phyloP scores from a whole-genome alignment of 2,113 vertebrate species.

The Cyanocitta stelleri region DNA sequence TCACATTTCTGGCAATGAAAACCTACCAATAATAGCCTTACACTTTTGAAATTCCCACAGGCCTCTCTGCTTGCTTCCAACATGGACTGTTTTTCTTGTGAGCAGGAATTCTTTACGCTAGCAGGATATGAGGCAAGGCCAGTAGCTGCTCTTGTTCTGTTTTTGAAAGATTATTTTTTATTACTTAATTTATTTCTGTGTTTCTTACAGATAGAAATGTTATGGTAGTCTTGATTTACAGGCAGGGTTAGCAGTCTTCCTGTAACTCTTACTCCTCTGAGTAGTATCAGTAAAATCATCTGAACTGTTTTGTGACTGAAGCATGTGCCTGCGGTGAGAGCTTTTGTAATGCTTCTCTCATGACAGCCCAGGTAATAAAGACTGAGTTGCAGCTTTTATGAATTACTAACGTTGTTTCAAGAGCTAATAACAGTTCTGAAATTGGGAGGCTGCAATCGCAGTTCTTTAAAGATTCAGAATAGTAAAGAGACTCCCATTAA shows the following conservation, averaged over 20 bases:
- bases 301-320: not conserved
- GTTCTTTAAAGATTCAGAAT: not conserved
- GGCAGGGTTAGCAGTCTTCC: not conserved
- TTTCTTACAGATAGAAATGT: slow-evolving; percentile 18
- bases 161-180: slow-evolving; percentile 46
- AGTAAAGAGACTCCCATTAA: not conserved
- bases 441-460: not conserved
- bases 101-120: not conserved
- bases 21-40: slow-evolving; percentile 43
- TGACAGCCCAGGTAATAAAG: slow-evolving; percentile 16
- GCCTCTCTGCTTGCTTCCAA: slow-evolving; percentile 41
- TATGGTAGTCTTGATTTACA: slow-evolving; percentile 27
- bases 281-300: not conserved
- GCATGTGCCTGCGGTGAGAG: not conserved
- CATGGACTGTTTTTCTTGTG: slow-evolving; percentile 26
- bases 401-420: not conserved
- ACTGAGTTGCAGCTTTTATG: not conserved
- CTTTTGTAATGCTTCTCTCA: not conserved
- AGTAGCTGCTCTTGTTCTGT: slow-evolving; percentile 34
- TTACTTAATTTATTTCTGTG: slow-evolving; percentile 48
- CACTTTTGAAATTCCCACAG: slow-evolving; percentile 49
- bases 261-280: not conserved
- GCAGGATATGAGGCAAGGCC: slow-evolving; percentile 31
- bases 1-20: slow-evolving; percentile 53
- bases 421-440: not conserved